A percentile compares a stretch with the other conserved stretches of the same genome.
phyloP scores from a whole-genome alignment of 2,888 invertebrate species.

The Heliothis peltigera region DNA sequence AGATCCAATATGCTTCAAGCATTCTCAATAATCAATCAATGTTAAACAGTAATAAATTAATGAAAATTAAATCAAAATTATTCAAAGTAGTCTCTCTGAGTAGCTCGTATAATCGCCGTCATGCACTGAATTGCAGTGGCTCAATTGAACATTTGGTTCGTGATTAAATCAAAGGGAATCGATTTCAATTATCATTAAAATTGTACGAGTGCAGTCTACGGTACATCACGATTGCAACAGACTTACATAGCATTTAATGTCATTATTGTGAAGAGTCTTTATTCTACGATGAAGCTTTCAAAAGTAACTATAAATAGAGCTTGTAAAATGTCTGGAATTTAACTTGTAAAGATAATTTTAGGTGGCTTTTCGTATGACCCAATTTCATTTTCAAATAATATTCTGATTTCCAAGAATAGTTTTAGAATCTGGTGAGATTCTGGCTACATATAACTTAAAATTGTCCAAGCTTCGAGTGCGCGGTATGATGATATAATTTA shows the following conservation, averaged over 20 bases:
- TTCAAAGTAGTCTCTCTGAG: background rate
- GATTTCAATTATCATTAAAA: constrained; percentile 39
- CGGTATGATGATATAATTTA: too few species aligned
- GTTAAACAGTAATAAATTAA: constrained; percentile 5
- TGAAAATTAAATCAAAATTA: constrained; percentile 8
- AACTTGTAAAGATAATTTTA: too few species aligned
- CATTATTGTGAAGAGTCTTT: background rate
- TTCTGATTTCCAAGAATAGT: too few species aligned
- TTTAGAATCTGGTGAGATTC: too few species aligned
- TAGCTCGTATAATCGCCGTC: constrained; percentile 8
- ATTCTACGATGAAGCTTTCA: constrained; percentile 6
- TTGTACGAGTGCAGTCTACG: constrained; percentile 21
- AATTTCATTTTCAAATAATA: too few species aligned
- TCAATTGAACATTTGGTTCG: constrained; percentile 43
- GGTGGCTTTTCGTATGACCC: too few species aligned
- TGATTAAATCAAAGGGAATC: constrained; percentile 37
- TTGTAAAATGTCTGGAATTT: too few species aligned
- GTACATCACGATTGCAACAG: background rate
- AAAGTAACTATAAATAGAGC: background rate
- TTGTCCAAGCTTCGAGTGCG: too few species aligned
- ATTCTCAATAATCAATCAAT: background rate
- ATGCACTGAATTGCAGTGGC: constrained; percentile 9
- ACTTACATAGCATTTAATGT: background rate
- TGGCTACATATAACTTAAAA: too few species aligned
- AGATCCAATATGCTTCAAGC: background rate